Conservation (phyloP, 2,888 invertebrate genomes). For the Amiota minor region DNA sequence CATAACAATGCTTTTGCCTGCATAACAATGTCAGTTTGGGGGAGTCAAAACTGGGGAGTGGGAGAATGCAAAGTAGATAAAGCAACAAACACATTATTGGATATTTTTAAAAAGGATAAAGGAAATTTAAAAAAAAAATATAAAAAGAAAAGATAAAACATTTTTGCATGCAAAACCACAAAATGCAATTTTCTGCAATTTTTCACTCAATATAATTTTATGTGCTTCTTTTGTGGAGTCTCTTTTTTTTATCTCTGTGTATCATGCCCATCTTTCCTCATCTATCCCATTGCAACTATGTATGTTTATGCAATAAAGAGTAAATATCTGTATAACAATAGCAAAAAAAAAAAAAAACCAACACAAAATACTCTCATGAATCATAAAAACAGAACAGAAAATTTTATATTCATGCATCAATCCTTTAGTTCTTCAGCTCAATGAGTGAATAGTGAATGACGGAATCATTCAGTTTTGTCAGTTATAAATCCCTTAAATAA, state of each 20-base stretch:
- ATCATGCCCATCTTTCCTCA: neutral
- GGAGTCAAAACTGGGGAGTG: too few species aligned
- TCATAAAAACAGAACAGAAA: constrained; percentile 45
- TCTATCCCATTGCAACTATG: too few species aligned
- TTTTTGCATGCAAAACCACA: constrained; percentile 35
- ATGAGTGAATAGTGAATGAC: neutral
- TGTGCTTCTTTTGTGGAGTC: neutral
- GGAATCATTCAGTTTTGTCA: too few species aligned
- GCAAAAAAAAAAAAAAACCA: neutral
- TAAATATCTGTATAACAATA: constrained; percentile 5
- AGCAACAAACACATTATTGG: too few species aligned
- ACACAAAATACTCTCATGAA: constrained; percentile 36
- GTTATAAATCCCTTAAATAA: too few species aligned
- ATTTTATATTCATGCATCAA: constrained; percentile 14
- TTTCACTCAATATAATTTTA: constrained; percentile 51
- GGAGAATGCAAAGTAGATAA: too few species aligned
- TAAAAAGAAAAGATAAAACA: constrained; percentile 9
- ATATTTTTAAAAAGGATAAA: too few species aligned
- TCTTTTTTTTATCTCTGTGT: constrained; percentile 40
- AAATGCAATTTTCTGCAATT: constrained; percentile 49
- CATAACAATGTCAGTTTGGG: too few species aligned
- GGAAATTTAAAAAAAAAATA: neutral
- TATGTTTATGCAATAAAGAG: neutral
- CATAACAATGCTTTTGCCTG: too few species aligned
- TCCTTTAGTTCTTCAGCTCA: neutral